Conservation (phyloP, 2,797 vertebrate genomes). For the Aselliscus stoliczkanus region DNA sequence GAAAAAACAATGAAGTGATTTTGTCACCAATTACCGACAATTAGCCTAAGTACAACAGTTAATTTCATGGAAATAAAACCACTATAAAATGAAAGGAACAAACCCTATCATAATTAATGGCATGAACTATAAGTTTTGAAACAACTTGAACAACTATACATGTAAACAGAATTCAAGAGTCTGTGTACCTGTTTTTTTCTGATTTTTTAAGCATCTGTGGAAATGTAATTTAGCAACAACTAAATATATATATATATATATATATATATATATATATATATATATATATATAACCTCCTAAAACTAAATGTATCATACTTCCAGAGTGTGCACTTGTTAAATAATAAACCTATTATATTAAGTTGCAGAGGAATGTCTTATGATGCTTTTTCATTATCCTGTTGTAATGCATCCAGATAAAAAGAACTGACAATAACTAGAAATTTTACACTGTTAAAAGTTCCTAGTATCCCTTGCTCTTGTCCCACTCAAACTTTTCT, state of each 20-base stretch:
- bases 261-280: too few species aligned
- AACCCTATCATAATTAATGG: conserved; percentile 75
- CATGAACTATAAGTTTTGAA: conserved; percentile 53
- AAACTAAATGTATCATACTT: background rate
- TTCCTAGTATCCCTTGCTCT: background rate
- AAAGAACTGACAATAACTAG: background rate
- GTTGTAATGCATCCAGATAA: background rate
- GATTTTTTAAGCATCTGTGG: background rate
- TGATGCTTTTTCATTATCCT: background rate
- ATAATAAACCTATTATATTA: background rate
- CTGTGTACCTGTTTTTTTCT: conserved; percentile 38
- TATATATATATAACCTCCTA: background rate
- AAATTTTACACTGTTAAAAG: background rate
- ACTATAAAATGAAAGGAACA: conserved; percentile 75
- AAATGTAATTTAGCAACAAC: background rate
- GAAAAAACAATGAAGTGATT: conserved; percentile 84
- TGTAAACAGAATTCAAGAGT: conserved; percentile 58
- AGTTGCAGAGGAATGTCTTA: background rate
- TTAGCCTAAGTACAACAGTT: conserved; percentile 80
- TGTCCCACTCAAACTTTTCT: conserved; percentile 22
- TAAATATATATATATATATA: background rate
- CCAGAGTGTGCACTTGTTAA: background rate
- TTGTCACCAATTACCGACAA: conserved; percentile 83
- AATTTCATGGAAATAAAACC: conserved; percentile 81
- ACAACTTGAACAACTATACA: background rate